Conservation (phyloP, 2,888 invertebrate species). For the Hymenopus coronatus region DNA sequence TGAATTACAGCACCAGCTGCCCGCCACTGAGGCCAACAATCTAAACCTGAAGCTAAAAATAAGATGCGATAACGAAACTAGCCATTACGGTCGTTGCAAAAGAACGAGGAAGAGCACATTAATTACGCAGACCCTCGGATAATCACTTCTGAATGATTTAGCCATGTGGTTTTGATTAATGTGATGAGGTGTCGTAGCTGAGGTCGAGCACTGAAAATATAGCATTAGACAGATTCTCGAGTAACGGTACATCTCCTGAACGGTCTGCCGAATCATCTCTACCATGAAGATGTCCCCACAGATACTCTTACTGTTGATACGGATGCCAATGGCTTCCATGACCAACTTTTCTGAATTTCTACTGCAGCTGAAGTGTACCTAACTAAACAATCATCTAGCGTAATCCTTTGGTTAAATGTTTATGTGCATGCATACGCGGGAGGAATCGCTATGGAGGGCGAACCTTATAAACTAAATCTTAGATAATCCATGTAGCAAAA, state of each 20-base stretch:
- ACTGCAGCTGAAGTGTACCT: no score
- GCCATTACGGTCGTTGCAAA: background rate
- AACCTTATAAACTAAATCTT: no score
- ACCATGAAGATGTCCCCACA: background rate
- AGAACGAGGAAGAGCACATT: background rate
- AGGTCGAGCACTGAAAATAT: no score
- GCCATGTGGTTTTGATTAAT: background rate
- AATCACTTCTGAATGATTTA: background rate
- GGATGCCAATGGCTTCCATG: no score
- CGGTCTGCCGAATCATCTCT: background rate
- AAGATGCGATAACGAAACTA: background rate
- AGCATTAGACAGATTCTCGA: background rate
- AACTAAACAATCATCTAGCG: no score
- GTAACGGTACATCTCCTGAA: background rate
- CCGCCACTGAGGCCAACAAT: background rate
- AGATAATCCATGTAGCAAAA: no score
- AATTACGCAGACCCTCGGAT: background rate
- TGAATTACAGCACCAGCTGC: no score
- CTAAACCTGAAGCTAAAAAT: background rate
- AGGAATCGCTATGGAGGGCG: no score
- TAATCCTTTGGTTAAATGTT: no score
- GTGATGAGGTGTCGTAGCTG: background rate
- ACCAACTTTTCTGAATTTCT: no score
- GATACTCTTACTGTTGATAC: background rate
- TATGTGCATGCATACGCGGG: no score